A percentile compares a stretch with the other conserved stretches of the same genome.
phyloP scores from a whole-genome alignment of 2,797 vertebrate species.

The Limnodromus scolopaceus region DNA sequence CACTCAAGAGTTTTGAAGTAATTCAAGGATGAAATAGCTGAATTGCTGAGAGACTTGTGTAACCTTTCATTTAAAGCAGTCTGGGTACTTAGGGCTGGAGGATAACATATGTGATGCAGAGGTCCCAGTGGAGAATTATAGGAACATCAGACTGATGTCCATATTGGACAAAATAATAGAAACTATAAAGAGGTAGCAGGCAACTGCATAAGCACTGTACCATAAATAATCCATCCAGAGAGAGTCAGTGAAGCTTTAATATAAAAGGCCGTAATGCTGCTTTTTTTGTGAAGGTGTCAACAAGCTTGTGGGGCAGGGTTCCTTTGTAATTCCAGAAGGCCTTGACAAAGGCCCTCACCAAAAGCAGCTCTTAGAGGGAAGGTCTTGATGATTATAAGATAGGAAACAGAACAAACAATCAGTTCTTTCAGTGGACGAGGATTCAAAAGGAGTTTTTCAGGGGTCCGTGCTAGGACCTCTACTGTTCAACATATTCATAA shows the following conservation, averaged over 20 bases:
- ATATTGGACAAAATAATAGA: neutral
- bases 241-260: neutral
- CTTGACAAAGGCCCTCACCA: neutral
- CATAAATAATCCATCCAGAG: neutral
- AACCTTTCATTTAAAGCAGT: slow-evolving; percentile 16
- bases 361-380: neutral
- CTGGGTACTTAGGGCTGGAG: neutral
- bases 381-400: neutral
- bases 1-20: slow-evolving; percentile 44
- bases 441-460: neutral
- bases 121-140: neutral
- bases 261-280: neutral
- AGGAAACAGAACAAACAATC: neutral
- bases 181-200: neutral
- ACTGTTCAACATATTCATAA: neutral
- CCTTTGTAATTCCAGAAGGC: neutral
- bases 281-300: neutral
- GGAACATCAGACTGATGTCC: neutral
- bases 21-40: slow-evolving; percentile 44
- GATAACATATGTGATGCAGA: neutral
- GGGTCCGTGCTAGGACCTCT: neutral
- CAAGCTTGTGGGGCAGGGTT: neutral
- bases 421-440: neutral
- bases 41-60: neutral
- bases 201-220: neutral